Base-by-base conservation (phyloP, 2,888 invertebrate genomes). In the Noctua pronuba region DNA sequence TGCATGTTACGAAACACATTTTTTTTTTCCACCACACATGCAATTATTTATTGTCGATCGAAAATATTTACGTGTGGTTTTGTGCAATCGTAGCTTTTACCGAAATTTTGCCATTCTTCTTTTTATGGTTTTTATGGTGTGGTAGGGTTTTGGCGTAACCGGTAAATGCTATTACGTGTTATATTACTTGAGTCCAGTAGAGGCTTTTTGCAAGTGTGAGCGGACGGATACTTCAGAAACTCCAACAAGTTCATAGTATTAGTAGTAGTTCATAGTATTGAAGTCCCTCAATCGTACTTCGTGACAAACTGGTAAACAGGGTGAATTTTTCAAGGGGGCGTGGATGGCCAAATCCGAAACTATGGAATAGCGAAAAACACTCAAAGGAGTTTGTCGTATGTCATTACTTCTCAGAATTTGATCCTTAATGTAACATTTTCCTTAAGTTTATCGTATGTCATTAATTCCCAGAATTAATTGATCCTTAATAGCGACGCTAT, bases 1-100 rank as follows among this genome's bases (percentile, higher is more conserved):
- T 96, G 92, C 90, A 88, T 89, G 92, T 95, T 94, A 93, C 95
- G 92, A 95, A 93, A 95, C 88, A 52, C 73, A 44, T 81, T 87
- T 80, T 86, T 80, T 86, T 75, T 85, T 86, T 75, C 65, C 49
- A 84, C 81, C 67, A 69, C 65, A 38, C 38, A 77, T n/a, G n/a
- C 66, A 65, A 70, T 79, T 77, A 52, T 49, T 69, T 76, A 76
- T 46, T 28, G 0, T 73, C 60, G 44, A 80, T 78, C 60, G 75
- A 67, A 41, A 79, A 44, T 64, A 38, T 68, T 35, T 5, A 16
- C 24, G 38, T 16, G 21, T n/a, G 28, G 10, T 46, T 49, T 13
- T 21, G 18, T 35, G 31, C 10, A 41, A 28, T n/a, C 28, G 38
- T 60, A 49, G 24, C 5, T n/a, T 67, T 62, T 64, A 31, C 11